These are phyloP conservation scores for Encarsia formosa DNA, from an alignment of 2,888 invertebrate species.

Conservation along the genomic window DNA sequence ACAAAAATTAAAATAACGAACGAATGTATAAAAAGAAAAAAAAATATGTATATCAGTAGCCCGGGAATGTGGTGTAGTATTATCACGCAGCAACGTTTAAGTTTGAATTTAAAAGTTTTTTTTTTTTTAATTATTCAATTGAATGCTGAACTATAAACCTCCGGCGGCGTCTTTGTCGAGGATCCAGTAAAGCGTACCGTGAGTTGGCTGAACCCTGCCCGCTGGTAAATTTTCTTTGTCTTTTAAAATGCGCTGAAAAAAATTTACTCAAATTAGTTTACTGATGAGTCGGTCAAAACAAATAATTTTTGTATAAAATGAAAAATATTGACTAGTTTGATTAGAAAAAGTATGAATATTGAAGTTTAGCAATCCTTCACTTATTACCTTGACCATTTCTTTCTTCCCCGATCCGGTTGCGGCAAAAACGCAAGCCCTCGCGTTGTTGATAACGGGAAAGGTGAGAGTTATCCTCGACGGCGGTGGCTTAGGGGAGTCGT, in stretches of 20 bases:
- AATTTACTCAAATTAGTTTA: neutral
- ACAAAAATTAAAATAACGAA: constrained; percentile 31
- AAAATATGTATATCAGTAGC: too few species aligned
- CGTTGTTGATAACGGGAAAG: constrained; percentile 82
- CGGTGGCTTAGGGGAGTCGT: constrained; percentile 95
- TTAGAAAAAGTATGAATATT: too few species aligned
- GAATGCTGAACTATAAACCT: constrained; percentile 27
- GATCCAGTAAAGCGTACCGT: constrained; percentile 64
- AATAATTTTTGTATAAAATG: neutral
- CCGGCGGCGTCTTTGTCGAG: constrained; percentile 42
- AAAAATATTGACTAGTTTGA: neutral
- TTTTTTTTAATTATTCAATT: too few species aligned
- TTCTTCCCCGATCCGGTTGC: constrained; percentile 83
- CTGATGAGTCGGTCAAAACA: neutral
- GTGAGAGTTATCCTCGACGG: constrained; percentile 87
- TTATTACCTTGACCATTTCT: constrained; percentile 74
- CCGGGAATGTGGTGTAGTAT: constrained; percentile 26
- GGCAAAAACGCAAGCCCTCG: constrained; percentile 78
- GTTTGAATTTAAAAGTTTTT: too few species aligned
- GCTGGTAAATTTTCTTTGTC: constrained; percentile 77
- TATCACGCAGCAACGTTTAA: constrained; percentile 14
- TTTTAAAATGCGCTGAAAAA: constrained; percentile 70
- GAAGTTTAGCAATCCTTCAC: neutral
- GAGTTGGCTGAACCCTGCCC: constrained; percentile 65
- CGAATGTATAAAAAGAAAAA: constrained; percentile 35